These are phyloP conservation scores for Papilio aristodemus DNA, from an alignment of 1,140 invertebrate species.

Conservation along the genomic window DNA sequence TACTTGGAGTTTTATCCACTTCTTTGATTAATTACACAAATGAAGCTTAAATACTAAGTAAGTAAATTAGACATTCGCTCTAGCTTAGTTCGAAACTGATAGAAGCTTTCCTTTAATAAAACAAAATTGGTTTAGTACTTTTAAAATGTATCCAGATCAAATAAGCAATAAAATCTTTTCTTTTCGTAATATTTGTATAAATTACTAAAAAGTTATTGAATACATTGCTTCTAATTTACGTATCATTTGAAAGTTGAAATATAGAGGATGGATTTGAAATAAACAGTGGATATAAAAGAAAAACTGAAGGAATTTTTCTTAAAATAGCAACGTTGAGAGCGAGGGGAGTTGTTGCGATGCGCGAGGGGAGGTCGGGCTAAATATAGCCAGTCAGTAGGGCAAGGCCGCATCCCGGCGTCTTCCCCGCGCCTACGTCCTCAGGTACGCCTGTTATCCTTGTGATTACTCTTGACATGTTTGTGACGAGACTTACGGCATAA, in stretches of 20 bases:
- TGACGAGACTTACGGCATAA: constrained; percentile 22
- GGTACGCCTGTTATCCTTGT: constrained; percentile 61
- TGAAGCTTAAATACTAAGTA: too few relatives aligned
- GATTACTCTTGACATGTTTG: constrained; percentile 55
- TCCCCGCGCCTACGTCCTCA: constrained; percentile 52
- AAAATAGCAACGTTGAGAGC: constrained; percentile 65
- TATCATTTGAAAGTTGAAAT: too few relatives aligned
- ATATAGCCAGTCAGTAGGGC: constrained; percentile 67
- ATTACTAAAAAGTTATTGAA: neutral
- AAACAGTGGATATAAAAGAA: constrained; percentile 15
- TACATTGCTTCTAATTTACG: neutral
- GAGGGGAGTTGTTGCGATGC: constrained; percentile 32
- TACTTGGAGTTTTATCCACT: too few relatives aligned
- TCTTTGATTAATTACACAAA: too few relatives aligned
- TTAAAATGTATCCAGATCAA: too few relatives aligned
- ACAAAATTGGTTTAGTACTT: too few relatives aligned
- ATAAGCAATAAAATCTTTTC: too few relatives aligned
- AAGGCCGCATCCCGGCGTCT: constrained; percentile 56
- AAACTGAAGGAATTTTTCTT: constrained; percentile 43
- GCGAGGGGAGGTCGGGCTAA: constrained; percentile 52
- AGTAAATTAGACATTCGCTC: too few relatives aligned
- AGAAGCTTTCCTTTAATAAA: too few relatives aligned
- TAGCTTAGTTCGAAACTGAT: too few relatives aligned
- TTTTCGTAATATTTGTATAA: too few relatives aligned
- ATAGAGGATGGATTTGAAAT: neutral